Base-by-base conservation (phyloP, 2,797 vertebrate genomes). In the Darevskia mixta region DNA sequence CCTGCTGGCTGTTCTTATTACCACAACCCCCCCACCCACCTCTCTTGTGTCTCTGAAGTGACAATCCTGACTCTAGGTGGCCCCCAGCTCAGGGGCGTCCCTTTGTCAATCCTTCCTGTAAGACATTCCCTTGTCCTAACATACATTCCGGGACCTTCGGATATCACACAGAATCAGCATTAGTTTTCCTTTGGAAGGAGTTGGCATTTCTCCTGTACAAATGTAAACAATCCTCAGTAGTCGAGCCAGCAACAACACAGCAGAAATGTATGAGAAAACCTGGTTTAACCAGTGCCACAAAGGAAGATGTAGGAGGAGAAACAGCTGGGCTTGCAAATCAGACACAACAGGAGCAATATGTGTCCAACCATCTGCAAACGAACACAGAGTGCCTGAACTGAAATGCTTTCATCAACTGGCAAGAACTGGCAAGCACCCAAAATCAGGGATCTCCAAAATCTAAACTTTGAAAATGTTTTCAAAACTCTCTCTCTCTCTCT, bases 101-200 rank as follows among this genome's bases (percentile, higher is more conserved):
- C 61, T 83, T 92, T 75, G 83, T 0, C 38, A 2, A 86, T 83
- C 86, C 61, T 3, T n/a, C 25, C 20, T 75, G 41, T 29, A 82
- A 1, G 15, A 1, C 8, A 73, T 82, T 18, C 72, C 17, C 11
- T 85, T 82, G 75, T 87, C 72, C 23, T 83, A 49, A 4, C 15
- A 18, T 9, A 20, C 79, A 27, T n/a, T 75, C 49, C 32, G 75
- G 8, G 58, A 45, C 29, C 61, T 85, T 13, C 23, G 45, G 81
- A 82, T 66, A 75, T 71, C 79, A 8, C 7, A 71, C 10, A 0
- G 7, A 58, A 15, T 78, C 61, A 88, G 61, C 27, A 80, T 49
- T 81, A 78, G 0, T 71, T 81, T 88, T 43, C 79, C 64, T 79
- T 17, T 82, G 69, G 91, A 86, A 91, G 38, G 85, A 89, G 58